Conservation (phyloP, 2,797 vertebrate species). For the Myotis daubentonii region DNA sequence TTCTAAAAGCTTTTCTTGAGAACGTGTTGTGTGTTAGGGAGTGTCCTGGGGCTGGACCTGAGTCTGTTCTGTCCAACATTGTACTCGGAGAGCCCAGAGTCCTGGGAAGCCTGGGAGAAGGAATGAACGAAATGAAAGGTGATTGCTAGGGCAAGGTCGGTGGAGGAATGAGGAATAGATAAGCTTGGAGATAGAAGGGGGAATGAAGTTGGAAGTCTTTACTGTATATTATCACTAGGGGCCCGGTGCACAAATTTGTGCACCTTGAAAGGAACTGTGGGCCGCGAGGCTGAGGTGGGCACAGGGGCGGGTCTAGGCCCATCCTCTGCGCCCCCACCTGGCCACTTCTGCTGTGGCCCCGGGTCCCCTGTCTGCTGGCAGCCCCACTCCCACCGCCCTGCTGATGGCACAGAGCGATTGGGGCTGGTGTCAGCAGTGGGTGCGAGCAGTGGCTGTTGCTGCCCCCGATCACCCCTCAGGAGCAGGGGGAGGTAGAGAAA, state of each 20-base stretch:
- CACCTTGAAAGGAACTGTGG: no score
- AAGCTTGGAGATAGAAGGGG: neutral
- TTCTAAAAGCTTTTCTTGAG: neutral
- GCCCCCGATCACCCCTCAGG: no score
- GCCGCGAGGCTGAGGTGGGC: no score
- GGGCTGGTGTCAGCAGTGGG: no score
- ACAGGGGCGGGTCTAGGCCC: no score
- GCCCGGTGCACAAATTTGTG: no score
- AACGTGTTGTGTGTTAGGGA: neutral
- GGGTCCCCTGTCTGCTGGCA: no score
- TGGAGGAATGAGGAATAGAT: neutral
- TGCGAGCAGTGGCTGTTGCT: no score
- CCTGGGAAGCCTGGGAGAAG: neutral
- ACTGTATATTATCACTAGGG: neutral
- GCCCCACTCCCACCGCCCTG: no score
- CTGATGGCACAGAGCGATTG: no score
- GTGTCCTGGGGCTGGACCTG: neutral
- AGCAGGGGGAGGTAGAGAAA: no score
- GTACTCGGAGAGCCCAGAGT: neutral
- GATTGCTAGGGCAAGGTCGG: neutral
- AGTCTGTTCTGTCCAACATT: neutral
- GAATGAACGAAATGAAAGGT: neutral
- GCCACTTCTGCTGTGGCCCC: no score
- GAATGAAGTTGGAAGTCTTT: neutral
- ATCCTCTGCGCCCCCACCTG: rapidly evolving